Base-by-base conservation (phyloP, 1,140 invertebrate genomes). In the Sinella curviseta region DNA sequence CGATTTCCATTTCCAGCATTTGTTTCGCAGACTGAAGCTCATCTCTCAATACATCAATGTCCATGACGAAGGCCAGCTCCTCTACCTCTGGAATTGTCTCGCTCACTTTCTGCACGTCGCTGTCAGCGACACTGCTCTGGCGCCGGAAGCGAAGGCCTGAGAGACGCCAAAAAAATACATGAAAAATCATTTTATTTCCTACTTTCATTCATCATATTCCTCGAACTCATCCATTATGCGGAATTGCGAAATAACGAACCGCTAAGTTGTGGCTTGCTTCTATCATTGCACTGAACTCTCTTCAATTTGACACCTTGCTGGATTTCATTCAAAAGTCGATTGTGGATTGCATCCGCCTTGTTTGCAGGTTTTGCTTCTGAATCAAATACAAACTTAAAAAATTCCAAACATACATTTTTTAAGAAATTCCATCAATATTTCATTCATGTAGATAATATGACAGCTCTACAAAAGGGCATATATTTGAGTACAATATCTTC, bases 11-110 rank as follows among this genome's bases (percentile, higher is more conserved):
- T 1, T 94, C 94, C 79, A 96, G 87, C 89, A 96, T 92, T 87
- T 96, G 94, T 87, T 96, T 96, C 0, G 94, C 95, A 77, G 94
- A 95, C 85, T 96, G 94, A 48, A 96, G 89, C 86, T 96, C 95
- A 84, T 96, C 95, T 79, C 94, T 89, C n/a, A 95, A 92, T 85
- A 77, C 76, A 79, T 82, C 67, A 88, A 81, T 78, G n/a, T 78
- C 86, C 55, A 88, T 89, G 4, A 88, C 87, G 24, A 91, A 83
- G 84, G 90, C 90, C 2, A 91, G 88, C 70, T 74, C 82, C 55
- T 78, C 78, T 16, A 24, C 16, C 17, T 36, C 35, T 48, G 74
- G 36, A 94, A 55, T 76, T 48, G 57, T 76, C 3, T 73, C 80
- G 48, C 76, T 81, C 16, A 54, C 36, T 76, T 81, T 91, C 87